phyloP scores from a whole-genome alignment of 1,140 invertebrate genomes.

The Rhizoglyphus robini region DNA sequence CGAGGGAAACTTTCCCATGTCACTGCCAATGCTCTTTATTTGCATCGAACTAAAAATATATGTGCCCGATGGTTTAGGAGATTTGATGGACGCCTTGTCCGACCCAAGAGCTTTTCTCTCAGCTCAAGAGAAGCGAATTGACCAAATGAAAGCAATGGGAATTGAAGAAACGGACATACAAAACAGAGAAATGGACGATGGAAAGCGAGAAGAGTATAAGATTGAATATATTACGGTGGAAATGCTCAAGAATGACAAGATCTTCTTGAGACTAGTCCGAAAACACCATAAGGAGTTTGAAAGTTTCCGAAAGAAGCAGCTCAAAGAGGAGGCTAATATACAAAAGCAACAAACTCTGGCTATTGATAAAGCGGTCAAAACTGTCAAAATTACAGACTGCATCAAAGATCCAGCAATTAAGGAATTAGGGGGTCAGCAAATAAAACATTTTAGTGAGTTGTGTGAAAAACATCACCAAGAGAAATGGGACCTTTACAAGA shows the following conservation, averaged over 20 bases:
- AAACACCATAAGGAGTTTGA: conserved; percentile 95
- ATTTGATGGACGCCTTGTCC: conserved; percentile 91
- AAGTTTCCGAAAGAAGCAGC: conserved; percentile 72
- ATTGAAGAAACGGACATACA: conserved; percentile 63
- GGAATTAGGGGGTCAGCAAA: conserved; percentile 72
- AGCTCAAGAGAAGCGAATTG: conserved; percentile 68
- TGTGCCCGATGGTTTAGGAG: conserved; percentile 95
- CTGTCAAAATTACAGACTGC: conserved; percentile 58
- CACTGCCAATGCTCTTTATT: conserved; percentile 94
- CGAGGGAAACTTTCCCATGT: conserved; percentile 98
- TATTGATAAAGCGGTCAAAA: conserved; percentile 82
- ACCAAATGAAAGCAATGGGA: conserved; percentile 85
- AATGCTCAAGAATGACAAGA: conserved; percentile 74
- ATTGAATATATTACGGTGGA: conserved; percentile 87
- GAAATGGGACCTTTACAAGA: conserved; percentile 67
- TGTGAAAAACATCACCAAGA: conserved; percentile 74
- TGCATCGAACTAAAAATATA: conserved; percentile 99
- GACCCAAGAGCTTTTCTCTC: conserved; percentile 85
- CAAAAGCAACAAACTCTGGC: conserved; percentile 89
- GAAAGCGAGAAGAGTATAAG: conserved; percentile 39
- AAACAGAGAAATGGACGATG: conserved; percentile 19
- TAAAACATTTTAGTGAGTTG: conserved; percentile 82
- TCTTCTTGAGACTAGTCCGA: conserved; percentile 80
- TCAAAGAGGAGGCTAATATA: conserved; percentile 76
- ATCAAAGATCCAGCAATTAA: conserved; percentile 53